Percentiles rank a stretch among this genome's conserved stretches.
Conservation (phyloP, 2,113 vertebrate species). For the Phylloscopus trochiloides region DNA sequence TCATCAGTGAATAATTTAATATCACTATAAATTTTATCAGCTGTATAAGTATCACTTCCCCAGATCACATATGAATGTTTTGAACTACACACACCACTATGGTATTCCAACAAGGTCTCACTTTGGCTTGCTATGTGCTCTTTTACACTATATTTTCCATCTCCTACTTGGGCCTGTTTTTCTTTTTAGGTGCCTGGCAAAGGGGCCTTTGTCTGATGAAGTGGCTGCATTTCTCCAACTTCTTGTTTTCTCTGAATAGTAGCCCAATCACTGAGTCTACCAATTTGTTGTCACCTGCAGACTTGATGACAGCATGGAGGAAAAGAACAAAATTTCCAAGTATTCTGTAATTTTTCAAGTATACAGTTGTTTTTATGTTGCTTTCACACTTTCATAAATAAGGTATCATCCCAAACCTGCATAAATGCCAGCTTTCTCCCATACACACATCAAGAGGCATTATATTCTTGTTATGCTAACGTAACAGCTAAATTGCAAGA, state of each 20-base stretch:
- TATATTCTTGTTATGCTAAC: neutral
- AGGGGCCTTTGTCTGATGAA: neutral
- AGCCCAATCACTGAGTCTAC: neutral
- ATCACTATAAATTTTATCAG: neutral
- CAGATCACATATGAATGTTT: neutral
- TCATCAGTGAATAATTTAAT: neutral
- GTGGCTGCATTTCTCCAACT: neutral
- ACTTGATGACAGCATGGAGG: neutral
- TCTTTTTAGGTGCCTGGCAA: neutral
- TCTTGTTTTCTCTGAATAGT: neutral
- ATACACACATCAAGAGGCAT: rapidly evolving
- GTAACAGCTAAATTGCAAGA: neutral
- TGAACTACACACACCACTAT: neutral
- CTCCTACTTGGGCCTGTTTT: neutral
- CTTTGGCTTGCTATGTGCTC: neutral
- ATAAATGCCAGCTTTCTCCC: neutral
- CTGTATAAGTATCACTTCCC: neutral
- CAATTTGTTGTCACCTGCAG: neutral
- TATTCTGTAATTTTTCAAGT: neutral
- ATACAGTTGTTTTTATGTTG: neutral
- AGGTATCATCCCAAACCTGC: neutral
- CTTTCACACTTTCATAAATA: neutral
- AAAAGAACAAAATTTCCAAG: neutral
- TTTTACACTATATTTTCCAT: neutral
- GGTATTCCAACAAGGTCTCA: neutral